Base-by-base conservation (phyloP, 2,797 vertebrate species). In the Choloepus didactylus region DNA sequence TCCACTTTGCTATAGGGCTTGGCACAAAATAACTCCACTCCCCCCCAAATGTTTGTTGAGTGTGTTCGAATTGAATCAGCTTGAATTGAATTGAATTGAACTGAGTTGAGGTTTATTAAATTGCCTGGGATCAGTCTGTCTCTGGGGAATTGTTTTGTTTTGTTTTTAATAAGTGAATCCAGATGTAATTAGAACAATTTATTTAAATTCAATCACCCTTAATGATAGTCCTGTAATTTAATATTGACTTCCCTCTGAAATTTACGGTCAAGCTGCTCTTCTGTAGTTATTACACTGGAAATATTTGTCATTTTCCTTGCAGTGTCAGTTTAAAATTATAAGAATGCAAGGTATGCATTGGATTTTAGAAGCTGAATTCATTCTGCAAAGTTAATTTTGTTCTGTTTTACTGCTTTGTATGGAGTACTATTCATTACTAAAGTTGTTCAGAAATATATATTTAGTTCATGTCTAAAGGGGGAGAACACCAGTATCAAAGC, bases 151-250 rank as follows among this genome's bases (percentile, higher is more conserved):
- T 88, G 21, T 10, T 72, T 15, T 14, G 6, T 35, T 6, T 44
- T 54, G 4, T 73, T 89, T 35, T 19, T 38, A 89, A 91, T 18
- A 77, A 84, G 7, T 49, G 54, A 92, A 76, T 82, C 27, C 35
- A 83, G 9, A 72, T 64, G 72, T 89, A 80, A 91, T 85, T 94
- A 92, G 62, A 87, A 8, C 18, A 89, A 90, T 49, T 82, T 44
- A 89, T 84, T 93, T 93, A 62, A 87, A 56, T 95, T 73, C 72
- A 91, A 89, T 88, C 31, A 70, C 23, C 54, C 46, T 87, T 83
- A 79, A 62, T 35, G 94, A 69, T 16, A 62, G 2, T 35, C 35
- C 35, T 35, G 35, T 10, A 25, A 2, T 87, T 67, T 87, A 69
- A 87, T 72, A 67, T 15, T 70, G 29, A 31, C 41, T 94, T 66